Conservation (phyloP, 2,888 invertebrate genomes). For the Odontothrips loti region DNA sequence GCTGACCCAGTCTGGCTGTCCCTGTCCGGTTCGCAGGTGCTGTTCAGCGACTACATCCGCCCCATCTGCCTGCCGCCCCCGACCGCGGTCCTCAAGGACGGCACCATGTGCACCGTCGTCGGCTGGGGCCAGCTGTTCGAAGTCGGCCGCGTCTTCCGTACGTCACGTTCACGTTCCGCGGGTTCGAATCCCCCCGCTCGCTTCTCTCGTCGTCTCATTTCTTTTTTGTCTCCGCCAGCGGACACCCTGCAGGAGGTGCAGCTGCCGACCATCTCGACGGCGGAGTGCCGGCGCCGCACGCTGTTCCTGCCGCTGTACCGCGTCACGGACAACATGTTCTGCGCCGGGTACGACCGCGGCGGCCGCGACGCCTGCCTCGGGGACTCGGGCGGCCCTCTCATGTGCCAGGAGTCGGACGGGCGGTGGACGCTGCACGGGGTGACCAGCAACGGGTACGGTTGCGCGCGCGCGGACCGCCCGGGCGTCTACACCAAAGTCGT, state of each 20-base stretch:
- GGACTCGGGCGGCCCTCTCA: constrained; percentile 74
- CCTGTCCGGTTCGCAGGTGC: constrained; percentile 49
- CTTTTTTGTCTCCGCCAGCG: constrained; percentile 50
- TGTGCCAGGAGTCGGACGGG: constrained; percentile 60
- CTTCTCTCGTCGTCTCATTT: too few species aligned
- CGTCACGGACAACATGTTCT: constrained; percentile 77
- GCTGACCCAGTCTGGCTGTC: too few species aligned
- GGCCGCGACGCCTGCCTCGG: constrained; percentile 77
- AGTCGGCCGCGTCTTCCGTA: constrained; percentile 73
- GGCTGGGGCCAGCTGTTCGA: constrained; percentile 80
- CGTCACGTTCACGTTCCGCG: constrained; percentile 46
- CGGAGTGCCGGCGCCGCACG: constrained; percentile 69
- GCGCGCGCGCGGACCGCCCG: constrained; percentile 71
- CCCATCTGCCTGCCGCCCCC: constrained; percentile 63
- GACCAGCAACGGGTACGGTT: constrained; percentile 76
- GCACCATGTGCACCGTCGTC: constrained; percentile 68
- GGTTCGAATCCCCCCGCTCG: not conserved
- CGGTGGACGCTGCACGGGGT: constrained; percentile 55
- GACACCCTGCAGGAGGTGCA: constrained; percentile 79
- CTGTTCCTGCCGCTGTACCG: constrained; percentile 69
- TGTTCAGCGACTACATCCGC: constrained; percentile 59
- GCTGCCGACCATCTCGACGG: constrained; percentile 71
- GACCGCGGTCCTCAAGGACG: constrained; percentile 57
- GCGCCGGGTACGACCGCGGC: constrained; percentile 73
- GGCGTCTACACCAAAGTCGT: constrained; percentile 77